Evolutionary conservation across 1,140 invertebrate genomes (phyloP).

Genomic region (Orussus abietinus): DNA sequence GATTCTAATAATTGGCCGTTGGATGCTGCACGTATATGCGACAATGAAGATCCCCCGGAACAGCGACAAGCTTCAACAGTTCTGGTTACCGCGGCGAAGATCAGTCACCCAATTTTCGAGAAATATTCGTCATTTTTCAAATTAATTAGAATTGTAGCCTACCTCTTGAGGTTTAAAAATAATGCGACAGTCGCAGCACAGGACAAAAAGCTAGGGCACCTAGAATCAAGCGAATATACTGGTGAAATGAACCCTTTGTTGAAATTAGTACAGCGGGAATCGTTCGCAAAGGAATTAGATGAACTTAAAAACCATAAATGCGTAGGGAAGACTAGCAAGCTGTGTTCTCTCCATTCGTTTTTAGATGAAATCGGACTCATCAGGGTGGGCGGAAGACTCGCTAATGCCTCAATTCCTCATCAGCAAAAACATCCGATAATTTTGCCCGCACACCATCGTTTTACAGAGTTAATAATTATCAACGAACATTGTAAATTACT

Average conservation of each 20-base stretch:
- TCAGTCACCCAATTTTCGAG: neutral
- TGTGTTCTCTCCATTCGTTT: conserved; percentile 22
- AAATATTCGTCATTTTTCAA: conserved; percentile 9
- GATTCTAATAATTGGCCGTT: neutral
- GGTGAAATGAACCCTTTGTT: neutral
- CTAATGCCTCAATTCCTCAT: conserved; percentile 17
- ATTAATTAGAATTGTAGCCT: conserved; percentile 7
- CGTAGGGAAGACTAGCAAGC: neutral
- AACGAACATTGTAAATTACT: conserved; percentile 22
- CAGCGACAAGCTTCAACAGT: no score
- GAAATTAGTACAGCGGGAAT: neutral
- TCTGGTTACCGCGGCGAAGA: neutral
- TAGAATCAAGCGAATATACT: neutral
- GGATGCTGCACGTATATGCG: neutral
- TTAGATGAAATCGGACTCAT: conserved; percentile 18
- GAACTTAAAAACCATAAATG: neutral
- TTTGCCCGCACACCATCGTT: conserved; percentile 13
- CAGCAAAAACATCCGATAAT: conserved; percentile 25
- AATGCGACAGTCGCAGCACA: neutral
- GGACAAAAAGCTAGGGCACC: neutral
- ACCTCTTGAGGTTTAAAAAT: neutral
- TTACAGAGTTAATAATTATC: conserved; percentile 35
- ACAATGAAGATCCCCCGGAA: neutral
- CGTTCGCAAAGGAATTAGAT: conserved; percentile 3
- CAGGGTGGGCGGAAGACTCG: conserved; percentile 23